These are phyloP conservation scores for Probosciger aterrimus DNA, from an alignment of 2,113 vertebrate species.

Conservation along the genomic window DNA sequence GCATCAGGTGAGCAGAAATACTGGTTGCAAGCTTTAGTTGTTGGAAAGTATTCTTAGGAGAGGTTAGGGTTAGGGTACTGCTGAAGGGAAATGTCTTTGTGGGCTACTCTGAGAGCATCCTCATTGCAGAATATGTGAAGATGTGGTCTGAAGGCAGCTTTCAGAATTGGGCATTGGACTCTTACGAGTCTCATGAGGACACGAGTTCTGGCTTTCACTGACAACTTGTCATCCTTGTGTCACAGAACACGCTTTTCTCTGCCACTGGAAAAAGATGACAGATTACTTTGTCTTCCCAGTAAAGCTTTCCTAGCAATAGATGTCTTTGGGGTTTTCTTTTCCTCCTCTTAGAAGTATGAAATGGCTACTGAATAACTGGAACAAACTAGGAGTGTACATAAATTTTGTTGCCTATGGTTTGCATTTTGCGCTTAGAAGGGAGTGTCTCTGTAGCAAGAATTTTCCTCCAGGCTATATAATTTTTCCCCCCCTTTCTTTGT, in stretches of 20 bases:
- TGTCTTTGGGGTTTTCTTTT: neutral
- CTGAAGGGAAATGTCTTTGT: neutral
- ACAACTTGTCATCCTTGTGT: neutral
- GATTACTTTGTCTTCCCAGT: neutral
- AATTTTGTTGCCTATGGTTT: neutral
- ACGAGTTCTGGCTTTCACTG: neutral
- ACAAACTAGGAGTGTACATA: neutral
- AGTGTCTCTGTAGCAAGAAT: neutral
- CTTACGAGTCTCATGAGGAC: neutral
- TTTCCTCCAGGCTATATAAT: neutral
- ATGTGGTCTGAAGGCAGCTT: neutral
- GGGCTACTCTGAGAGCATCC: neutral
- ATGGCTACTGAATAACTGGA: neutral
- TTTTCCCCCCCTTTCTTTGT: neutral
- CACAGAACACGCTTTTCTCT: neutral
- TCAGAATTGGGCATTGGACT: neutral
- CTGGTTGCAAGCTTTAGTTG: neutral
- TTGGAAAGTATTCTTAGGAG: neutral
- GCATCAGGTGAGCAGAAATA: conserved; percentile 74
- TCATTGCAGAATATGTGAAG: neutral
- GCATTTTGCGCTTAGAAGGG: neutral
- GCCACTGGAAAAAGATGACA: neutral
- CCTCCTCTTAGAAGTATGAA: neutral
- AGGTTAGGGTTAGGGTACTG: neutral
- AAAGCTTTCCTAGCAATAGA: neutral